Evolutionary conservation across 2,888 invertebrate genomes (phyloP).

Genomic region (Lepidochitona cinerea): DNA sequence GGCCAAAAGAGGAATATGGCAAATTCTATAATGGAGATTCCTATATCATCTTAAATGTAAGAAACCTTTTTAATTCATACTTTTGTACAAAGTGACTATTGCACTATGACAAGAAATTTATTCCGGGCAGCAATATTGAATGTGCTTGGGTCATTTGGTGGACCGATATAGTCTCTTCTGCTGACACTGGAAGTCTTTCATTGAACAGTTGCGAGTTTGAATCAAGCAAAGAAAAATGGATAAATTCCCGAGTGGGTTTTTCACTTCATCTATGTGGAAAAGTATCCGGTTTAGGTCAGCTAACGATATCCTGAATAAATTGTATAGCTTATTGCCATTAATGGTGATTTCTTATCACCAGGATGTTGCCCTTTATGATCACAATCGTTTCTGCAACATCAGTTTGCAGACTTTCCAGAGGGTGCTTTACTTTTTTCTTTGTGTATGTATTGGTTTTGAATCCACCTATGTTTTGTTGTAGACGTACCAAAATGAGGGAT

Average conservation of each 20-base stretch:
- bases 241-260: background rate
- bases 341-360: no score
- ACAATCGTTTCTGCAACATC: no score
- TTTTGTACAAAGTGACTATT: no score
- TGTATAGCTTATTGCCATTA: no score
- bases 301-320: no score
- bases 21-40: conserved; percentile 65
- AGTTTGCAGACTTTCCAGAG: no score
- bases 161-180: background rate
- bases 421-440: no score
- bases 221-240: background rate
- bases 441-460: no score
- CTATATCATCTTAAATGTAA: conserved; percentile 64
- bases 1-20: conserved; percentile 59
- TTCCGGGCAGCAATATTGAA: background rate
- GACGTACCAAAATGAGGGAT: conserved; percentile 58
- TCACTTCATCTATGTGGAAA: no score
- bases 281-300: no score
- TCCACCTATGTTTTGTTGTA: conserved; percentile 27
- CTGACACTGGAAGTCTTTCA: background rate
- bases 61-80: no score
- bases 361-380: no score
- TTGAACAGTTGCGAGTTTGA: background rate
- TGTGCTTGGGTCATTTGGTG: background rate
- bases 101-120: background rate